Conservation (phyloP, 2,113 vertebrate species). For the Craseonycteris thonglongyai region DNA sequence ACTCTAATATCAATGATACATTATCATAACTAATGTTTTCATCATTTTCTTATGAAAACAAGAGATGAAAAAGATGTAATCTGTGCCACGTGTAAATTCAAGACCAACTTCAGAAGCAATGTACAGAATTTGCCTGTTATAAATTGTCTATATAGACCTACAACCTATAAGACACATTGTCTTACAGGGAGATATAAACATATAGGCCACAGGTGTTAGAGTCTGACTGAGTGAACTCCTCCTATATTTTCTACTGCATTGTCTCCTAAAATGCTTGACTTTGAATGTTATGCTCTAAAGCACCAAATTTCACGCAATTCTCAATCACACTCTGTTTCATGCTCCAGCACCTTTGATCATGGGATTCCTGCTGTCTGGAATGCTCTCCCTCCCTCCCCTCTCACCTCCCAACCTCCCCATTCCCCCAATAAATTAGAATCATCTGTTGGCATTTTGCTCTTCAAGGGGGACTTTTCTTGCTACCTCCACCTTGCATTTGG, state of each 20-base stretch:
- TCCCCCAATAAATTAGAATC: neutral
- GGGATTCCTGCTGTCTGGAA: neutral
- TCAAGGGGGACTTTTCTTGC: neutral
- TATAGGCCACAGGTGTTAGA: neutral
- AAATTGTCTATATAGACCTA: neutral
- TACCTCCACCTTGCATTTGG: neutral
- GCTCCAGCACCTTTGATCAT: neutral
- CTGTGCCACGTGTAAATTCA: neutral
- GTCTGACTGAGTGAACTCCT: neutral
- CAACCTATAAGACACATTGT: neutral
- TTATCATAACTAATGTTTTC: neutral
- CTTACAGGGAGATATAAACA: neutral
- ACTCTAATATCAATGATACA: neutral
- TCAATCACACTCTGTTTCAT: neutral
- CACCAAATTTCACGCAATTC: neutral
- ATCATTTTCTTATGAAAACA: constrained; percentile 29
- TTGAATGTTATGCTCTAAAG: neutral
- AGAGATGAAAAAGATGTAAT: neutral
- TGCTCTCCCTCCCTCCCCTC: neutral
- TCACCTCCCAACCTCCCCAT: neutral
- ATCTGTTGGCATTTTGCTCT: neutral
- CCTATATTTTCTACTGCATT: neutral
- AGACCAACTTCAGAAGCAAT: neutral
- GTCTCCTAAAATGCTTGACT: neutral
- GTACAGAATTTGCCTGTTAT: neutral